Percentiles rank a stretch among this genome's conserved stretches.
These are phyloP conservation scores for Arothron firmamentum DNA, from an alignment of 2,113 vertebrate species.

Conservation along the genomic window DNA sequence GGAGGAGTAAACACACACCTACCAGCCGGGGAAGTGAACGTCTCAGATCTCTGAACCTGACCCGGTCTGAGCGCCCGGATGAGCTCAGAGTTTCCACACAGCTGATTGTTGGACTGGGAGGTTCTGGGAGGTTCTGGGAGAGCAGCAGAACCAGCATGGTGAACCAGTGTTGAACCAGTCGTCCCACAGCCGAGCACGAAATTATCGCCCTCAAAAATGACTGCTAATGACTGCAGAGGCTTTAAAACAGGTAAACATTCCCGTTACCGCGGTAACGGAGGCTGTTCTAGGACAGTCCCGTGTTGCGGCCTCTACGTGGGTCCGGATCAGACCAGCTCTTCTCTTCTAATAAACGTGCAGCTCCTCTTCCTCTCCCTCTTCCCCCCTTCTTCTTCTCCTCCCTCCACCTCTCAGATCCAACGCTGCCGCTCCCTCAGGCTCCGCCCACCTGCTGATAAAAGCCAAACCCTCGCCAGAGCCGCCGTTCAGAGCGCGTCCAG, in stretches of 20 bases:
- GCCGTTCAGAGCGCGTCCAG: conserved; percentile 67
- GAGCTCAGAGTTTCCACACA: conserved; percentile 55
- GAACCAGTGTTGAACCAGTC: too few relatives aligned
- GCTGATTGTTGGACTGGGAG: conserved; percentile 7
- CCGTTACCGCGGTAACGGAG: too few relatives aligned
- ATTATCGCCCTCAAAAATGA: too few relatives aligned
- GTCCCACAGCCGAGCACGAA: too few relatives aligned
- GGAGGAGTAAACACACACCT: too few relatives aligned
- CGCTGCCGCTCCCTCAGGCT: conserved; percentile 53
- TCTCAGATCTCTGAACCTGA: conserved; percentile 5
- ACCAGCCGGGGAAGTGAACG: too few relatives aligned
- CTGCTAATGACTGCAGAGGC: too few relatives aligned
- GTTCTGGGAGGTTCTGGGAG: conserved; percentile 3
- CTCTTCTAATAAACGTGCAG: too few relatives aligned
- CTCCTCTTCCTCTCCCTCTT: not conserved
- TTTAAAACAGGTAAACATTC: too few relatives aligned
- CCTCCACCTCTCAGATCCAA: not conserved
- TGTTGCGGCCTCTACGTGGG: too few relatives aligned
- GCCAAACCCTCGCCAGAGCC: conserved; percentile 81
- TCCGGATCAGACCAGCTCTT: not conserved
- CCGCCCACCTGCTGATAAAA: conserved; percentile 97
- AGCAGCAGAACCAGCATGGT: conserved; percentile 2
- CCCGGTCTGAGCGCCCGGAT: conserved; percentile 39
- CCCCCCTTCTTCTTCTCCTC: not conserved
- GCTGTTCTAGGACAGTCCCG: too few relatives aligned